Evolutionary conservation across 2,888 invertebrate species (phyloP), one percentile per base, ranked within the genome.

Genomic region (Ctena decussata): DNA sequence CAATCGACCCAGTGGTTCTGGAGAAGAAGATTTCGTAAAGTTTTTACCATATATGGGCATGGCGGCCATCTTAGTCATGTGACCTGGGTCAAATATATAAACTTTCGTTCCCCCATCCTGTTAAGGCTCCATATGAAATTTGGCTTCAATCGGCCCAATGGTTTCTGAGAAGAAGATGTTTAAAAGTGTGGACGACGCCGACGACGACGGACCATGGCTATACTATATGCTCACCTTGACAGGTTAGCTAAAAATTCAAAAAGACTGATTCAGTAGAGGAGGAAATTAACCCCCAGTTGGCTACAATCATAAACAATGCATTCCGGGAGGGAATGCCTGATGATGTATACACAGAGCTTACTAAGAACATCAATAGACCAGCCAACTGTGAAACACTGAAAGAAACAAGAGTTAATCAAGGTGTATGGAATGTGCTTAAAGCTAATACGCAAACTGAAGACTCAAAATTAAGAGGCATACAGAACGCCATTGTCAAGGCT

Each of bases 221-320:
- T n/a, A n/a, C n/a, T n/a, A n/a, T n/a, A n/a, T n/a, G n/a, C n/a
- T n/a, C n/a, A n/a, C n/a, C n/a, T n/a, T n/a, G n/a, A n/a, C n/a
- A n/a, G n/a, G n/a, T n/a, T n/a, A n/a, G n/a, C n/a, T n/a, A 71
- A 21, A 71, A 71, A 37, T 71, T 71, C 37, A 71, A 71, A n/a
- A 71, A 37, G 24, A 8, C 1, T 12, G 71, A 71, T n/a, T 71
- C 71, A 21, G 39, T 37, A 37, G 71, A 71, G 3, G 12, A 18
- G 27, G 71, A 71, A 15, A 21, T 71, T 8, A 21, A 5, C 24
- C 24, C 12, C 24, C 39, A 5, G 37, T 39, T 71, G 37, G 71
- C 71, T 11, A 21, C 3, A 11, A 41, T 71, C 21, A 24, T 71
- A 2, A 71, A 71, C 21, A 37, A n/a, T n/a, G 41, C 71, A 71